Evolutionary conservation across 2,888 invertebrate genomes (phyloP).

Genomic region (Caenorhabditis panamensis): DNA sequence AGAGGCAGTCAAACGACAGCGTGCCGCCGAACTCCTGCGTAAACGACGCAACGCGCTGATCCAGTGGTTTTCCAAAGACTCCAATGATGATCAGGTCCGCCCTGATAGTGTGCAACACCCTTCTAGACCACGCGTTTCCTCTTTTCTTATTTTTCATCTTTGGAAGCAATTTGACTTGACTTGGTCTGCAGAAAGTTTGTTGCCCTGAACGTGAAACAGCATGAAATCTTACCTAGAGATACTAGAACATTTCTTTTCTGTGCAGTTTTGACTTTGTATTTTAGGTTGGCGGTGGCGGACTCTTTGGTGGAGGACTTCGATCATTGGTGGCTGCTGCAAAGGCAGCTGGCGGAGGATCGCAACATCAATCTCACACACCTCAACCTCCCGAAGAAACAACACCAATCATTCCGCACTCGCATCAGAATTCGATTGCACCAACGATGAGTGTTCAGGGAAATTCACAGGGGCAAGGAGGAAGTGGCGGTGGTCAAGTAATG

Average conservation of each 20-base stretch:
- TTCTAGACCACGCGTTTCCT: constrained; percentile 8
- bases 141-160: constrained; percentile 17
- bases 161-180: neutral
- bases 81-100: constrained; percentile 66
- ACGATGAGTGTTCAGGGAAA: constrained; percentile 33
- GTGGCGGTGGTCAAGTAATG: constrained; percentile 50
- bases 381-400: constrained; percentile 60
- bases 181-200: constrained; percentile 24
- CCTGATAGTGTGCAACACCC: constrained; percentile 41
- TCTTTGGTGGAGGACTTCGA: constrained; percentile 79
- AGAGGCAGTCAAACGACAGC: constrained; percentile 75
- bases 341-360: constrained; percentile 68
- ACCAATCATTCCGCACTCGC: constrained; percentile 52
- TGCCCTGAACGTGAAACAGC: constrained; percentile 35
- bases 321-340: constrained; percentile 79
- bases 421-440: constrained; percentile 37
- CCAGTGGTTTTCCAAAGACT: constrained; percentile 66
- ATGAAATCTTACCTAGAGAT: constrained; percentile 27
- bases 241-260: neutral
- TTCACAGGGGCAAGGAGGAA: constrained; percentile 30
- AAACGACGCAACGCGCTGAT: constrained; percentile 73
- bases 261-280: constrained; percentile 19
- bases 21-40: constrained; percentile 76
- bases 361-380: constrained; percentile 51
- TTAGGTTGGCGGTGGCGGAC: constrained; percentile 74